These are phyloP conservation scores for Rhea americana DNA, from an alignment of 2,113 vertebrate genomes.

Conservation along the genomic window DNA sequence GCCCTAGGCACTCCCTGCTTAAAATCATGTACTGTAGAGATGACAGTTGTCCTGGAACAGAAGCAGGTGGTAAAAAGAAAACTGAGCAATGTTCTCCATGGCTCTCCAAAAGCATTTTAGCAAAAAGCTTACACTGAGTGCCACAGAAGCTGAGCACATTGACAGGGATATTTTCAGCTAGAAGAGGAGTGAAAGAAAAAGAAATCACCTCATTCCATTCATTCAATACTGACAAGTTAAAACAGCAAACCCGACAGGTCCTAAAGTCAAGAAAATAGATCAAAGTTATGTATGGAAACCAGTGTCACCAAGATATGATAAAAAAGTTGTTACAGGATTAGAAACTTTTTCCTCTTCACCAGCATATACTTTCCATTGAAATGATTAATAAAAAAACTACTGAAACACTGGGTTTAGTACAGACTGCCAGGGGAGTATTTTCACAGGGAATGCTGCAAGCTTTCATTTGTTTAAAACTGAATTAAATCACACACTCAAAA, in stretches of 20 bases:
- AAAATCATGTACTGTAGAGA: background rate
- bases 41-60: background rate
- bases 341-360: background rate
- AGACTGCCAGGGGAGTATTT: background rate
- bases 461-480: background rate
- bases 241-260: background rate
- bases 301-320: background rate
- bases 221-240: background rate
- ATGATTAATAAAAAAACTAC: background rate
- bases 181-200: background rate
- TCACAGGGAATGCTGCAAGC: background rate
- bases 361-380: background rate
- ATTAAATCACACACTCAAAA: background rate
- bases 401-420: background rate
- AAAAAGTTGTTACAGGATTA: background rate
- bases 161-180: background rate
- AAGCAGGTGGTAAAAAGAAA: background rate
- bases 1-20: background rate
- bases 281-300: background rate
- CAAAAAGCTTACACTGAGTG: background rate
- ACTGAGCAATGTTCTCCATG: rapidly evolving
- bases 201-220: background rate
- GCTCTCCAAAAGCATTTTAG: background rate
- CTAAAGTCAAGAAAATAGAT: background rate
- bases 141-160: background rate